These are phyloP conservation scores for Automeris io DNA, from an alignment of 2,888 invertebrate genomes.

Conservation along the genomic window DNA sequence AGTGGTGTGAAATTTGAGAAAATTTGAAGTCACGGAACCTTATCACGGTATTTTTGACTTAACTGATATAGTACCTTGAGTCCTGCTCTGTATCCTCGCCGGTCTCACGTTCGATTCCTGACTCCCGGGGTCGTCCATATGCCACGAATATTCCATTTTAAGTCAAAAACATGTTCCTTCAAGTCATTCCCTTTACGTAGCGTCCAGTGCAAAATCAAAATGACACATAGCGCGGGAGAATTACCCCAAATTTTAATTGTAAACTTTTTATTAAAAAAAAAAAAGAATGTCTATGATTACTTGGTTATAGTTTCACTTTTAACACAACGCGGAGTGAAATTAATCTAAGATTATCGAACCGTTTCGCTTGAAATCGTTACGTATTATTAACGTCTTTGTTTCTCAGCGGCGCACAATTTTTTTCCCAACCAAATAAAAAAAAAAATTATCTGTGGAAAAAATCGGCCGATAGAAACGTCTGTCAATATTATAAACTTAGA, in stretches of 20 bases:
- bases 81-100: conserved; percentile 36
- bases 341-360: conserved; percentile 33
- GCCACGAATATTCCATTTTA: conserved; percentile 72
- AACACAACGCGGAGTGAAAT: conserved; percentile 35
- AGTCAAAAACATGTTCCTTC: conserved; percentile 11
- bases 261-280: conserved; percentile 3
- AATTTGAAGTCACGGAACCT: too few relatives aligned
- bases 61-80: too few relatives aligned
- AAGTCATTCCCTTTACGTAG: conserved; percentile 24
- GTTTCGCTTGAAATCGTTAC: conserved; percentile 16
- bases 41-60: too few relatives aligned
- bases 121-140: conserved; percentile 53
- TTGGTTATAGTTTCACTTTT: conserved; percentile 14
- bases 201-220: conserved; percentile 31
- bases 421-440: conserved; percentile 14
- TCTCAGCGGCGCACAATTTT: conserved; percentile 7
- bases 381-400: not conserved
- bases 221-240: conserved; percentile 31
- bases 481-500: conserved; percentile 58
- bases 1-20: too few relatives aligned
- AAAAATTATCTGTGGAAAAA: conserved; percentile 32
- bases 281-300: conserved; percentile 7
- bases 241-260: conserved; percentile 9
- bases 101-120: conserved; percentile 42
- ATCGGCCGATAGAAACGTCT: too few relatives aligned